Conservation (phyloP, 2,797 vertebrate genomes). For the Otus scops region DNA sequence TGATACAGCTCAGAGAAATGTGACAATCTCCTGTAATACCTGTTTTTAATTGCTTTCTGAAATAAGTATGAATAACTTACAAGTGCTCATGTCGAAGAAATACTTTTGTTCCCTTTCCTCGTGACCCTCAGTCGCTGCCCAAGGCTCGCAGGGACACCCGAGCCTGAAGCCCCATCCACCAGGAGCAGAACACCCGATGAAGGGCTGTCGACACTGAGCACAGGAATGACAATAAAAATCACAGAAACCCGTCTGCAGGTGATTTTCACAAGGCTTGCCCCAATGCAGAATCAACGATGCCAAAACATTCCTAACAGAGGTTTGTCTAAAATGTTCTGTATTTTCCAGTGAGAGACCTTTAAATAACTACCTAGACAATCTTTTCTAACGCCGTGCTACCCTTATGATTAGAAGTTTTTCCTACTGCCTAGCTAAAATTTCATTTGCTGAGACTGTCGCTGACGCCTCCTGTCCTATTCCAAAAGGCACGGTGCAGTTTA, state of each 20-base stretch:
- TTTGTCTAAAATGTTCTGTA: not conserved
- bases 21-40: not conserved
- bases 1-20: not conserved
- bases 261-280: no score
- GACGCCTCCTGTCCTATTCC: not conserved
- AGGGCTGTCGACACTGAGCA: not conserved
- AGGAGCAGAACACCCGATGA: not conserved
- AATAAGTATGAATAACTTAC: not conserved
- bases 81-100: not conserved
- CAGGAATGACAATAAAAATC: not conserved
- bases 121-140: not conserved
- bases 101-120: not conserved
- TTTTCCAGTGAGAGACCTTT: not conserved
- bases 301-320: no score
- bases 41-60: not conserved
- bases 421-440: not conserved
- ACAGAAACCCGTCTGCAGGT: not conserved
- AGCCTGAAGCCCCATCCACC: not conserved
- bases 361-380: not conserved
- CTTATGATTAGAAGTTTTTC: not conserved
- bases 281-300: not conserved
- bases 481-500: not conserved
- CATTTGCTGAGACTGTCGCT: not conserved
- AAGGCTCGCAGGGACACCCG: fast-evolving
- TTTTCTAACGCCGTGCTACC: not conserved